Evolutionary conservation across 2,113 vertebrate genomes (phyloP), one percentile per base, ranked within the genome.

Genomic region (Carettochelys insculpta): DNA sequence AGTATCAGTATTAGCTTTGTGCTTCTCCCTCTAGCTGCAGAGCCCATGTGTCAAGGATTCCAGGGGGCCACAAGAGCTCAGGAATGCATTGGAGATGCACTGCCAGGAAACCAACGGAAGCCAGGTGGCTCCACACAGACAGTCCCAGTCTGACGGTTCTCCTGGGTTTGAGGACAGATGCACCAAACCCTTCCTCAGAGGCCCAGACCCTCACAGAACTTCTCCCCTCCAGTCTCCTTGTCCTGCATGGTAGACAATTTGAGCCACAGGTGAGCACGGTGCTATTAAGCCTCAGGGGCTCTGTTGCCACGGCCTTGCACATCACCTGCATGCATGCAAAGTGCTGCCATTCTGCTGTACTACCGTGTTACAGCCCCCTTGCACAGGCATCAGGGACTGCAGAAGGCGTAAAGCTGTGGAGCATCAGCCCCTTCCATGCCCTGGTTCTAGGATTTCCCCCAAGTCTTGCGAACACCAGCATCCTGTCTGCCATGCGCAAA

Each of bases 261-360:
- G 24, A 3, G 25, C n/a, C 22, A 14, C 19, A 0, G 52, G 51
- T 52, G 51, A 3, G 81, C 82, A 11, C 76, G 3, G 0, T 0
- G 34, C 29, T 14, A 45, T 76, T 43, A 77, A 52, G 8, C n/a
- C 29, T 4, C 71, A 24, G 58, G n/a, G 45, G 29, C 31, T 31
- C 73, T 54, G 52, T 11, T 0, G 0, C 1, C 0, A 0, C 43
- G 50, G 54, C 5, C 73, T 52, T 31, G 68, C 29, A 1, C 17
- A 5, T 22, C 38, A 2, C 1, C 0, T 27, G 8, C 17, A 12
- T 12, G 5, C n/a, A 12, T 12, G 2, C 38, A 68, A 6, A 1
- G 0, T 34, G 25, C 2, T 0, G 8, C 4, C 11, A 6, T 73
- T 5, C 12, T 7, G 50, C 4, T 38, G 16, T 0, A 10, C 31